Base-by-base conservation (phyloP, 2,888 invertebrate species). In the Drosophila paramelanica region DNA sequence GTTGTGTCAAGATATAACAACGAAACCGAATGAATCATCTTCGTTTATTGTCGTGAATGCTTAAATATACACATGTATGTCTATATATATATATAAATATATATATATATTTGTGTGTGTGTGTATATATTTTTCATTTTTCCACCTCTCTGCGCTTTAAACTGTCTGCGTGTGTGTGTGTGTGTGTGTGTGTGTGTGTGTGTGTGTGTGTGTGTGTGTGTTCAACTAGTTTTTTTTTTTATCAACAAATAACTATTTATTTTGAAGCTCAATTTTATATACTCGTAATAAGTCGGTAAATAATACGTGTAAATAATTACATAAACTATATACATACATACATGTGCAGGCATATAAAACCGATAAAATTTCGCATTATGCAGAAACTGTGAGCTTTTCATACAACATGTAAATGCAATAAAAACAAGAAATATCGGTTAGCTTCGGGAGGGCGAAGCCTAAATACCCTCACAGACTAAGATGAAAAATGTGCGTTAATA, bases 11-110 rank as follows among this genome's bases (percentile, higher is more conserved):
- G 71, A 70, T 78, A 73, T 56, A 52, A 10, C 61, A 57, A 68
- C 79, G 61, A 62, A 64, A 67, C 55, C 79, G 69, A 82, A 79
- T 79, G 79, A 79, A 82, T 79, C 79, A 79, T 79, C 79, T 79
- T 76, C 71, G 79, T 82, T 75, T 57, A 60, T 62, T 64, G 84
- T 77, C 79, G 71, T 66, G 79, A 67, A 67, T 75, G 65, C 60
- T 62, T 59, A 27, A 57, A 60, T 58, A 56, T 61, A 73, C 51
- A 51, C 49, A 60, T 58, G 17, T 51, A 10, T 31, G 10, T 31
- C 8, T 31, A 7, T 8, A 33, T 11, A 33, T 33, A 33, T 8
- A 10, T 1, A 10, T 36, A 7, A 1, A 31, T 8, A 8, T 31
- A 31, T 31, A 1, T 31, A 31, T 8, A 17, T 17, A 1, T 17